phyloP scores from a whole-genome alignment of 1,140 invertebrate genomes.

The Drosophila lacertosa region DNA sequence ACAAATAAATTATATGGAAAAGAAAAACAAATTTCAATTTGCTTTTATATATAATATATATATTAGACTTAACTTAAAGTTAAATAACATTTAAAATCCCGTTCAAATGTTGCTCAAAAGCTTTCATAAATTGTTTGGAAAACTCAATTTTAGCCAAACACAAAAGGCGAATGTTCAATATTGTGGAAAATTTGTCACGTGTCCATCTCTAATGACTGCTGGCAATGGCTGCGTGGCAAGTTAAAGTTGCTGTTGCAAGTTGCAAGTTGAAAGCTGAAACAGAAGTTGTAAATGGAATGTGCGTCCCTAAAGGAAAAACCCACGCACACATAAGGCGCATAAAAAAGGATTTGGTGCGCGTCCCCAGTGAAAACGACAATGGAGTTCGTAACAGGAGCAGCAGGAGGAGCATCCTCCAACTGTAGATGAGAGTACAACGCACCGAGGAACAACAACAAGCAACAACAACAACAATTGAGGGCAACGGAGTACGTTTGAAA shows the following conservation, averaged over 20 bases:
- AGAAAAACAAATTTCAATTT: too few relatives aligned
- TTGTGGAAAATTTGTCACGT: slow-evolving; percentile 31
- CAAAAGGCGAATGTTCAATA: slow-evolving; percentile 10
- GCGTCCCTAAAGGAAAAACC: slow-evolving; percentile 17
- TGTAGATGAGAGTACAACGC: slow-evolving; percentile 44
- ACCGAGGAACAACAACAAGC: too few relatives aligned
- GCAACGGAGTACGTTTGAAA: slow-evolving; percentile 11
- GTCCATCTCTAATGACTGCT: slow-evolving; percentile 20
- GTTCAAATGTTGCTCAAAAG: slow-evolving; percentile 1
- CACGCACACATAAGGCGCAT: slow-evolving; percentile 15
- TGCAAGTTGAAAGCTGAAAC: too few relatives aligned
- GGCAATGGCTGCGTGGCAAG: slow-evolving; percentile 4
- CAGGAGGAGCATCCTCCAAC: slow-evolving; percentile 4
- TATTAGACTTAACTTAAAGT: neutral
- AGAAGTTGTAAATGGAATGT: slow-evolving; percentile 19
- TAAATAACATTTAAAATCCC: neutral
- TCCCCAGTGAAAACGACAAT: slow-evolving; percentile 43
- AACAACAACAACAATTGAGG: slow-evolving; percentile 17
- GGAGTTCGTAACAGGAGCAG: slow-evolving; percentile 12
- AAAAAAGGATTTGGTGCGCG: slow-evolving; percentile 26
- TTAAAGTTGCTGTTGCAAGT: neutral
- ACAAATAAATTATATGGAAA: neutral
- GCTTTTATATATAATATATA: too few relatives aligned
- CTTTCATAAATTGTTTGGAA: slow-evolving; percentile 22
- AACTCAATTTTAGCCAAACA: slow-evolving; percentile 18